Conservation (phyloP, 2,113 vertebrate species). For the Pontoporia blainvillei region DNA sequence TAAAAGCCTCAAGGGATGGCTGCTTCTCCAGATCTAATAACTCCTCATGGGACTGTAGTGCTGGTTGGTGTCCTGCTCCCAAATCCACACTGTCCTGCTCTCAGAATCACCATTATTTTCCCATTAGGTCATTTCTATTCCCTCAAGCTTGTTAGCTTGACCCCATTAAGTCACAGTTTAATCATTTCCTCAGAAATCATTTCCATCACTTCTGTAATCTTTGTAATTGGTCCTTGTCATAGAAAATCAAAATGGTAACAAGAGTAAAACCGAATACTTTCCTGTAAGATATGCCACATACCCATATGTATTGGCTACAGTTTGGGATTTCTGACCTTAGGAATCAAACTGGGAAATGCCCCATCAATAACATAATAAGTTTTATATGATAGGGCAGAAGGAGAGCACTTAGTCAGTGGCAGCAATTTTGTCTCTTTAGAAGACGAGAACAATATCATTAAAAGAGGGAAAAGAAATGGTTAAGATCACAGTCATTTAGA, state of each 20-base stretch:
- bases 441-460: neutral
- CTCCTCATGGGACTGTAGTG: neutral
- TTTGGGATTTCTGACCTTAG: neutral
- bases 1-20: neutral
- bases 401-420: neutral
- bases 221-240: neutral
- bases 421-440: neutral
- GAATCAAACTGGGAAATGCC: neutral
- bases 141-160: neutral
- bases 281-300: neutral
- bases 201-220: neutral
- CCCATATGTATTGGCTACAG: neutral
- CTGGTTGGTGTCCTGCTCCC: neutral
- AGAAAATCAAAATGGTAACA: neutral
- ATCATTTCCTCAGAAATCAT: conserved; percentile 4
- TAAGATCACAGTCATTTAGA: neutral
- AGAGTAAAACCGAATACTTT: neutral
- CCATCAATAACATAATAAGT: neutral
- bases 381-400: neutral
- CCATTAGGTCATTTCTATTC: neutral
- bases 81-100: neutral
- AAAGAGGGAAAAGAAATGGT: neutral
- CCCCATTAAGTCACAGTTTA: neutral
- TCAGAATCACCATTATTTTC: neutral
- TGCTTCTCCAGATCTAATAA: neutral